phyloP scores from a whole-genome alignment of 2,888 invertebrate species.

The Cerceris rybyensis region DNA sequence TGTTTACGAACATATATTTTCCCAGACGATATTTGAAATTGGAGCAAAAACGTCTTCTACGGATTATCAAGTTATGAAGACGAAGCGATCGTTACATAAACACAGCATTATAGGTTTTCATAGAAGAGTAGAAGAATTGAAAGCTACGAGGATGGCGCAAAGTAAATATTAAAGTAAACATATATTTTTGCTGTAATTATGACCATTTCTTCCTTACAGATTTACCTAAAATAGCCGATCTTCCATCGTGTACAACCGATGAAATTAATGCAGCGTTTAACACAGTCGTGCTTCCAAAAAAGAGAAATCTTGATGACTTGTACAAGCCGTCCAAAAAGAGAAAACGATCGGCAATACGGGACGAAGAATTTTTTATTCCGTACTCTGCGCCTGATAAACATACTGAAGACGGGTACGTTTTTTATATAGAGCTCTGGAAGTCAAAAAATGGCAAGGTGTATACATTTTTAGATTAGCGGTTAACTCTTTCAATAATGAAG shows the following conservation, averaged over 20 bases:
- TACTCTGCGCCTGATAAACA: slow-evolving; percentile 93
- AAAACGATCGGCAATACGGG: slow-evolving; percentile 83
- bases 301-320: slow-evolving; percentile 84
- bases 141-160: slow-evolving; percentile 42
- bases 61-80: slow-evolving; percentile 93
- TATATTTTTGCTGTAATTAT: background rate
- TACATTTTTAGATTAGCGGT: slow-evolving; percentile 86
- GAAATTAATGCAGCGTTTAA: slow-evolving; percentile 85
- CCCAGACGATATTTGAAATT: slow-evolving; percentile 96
- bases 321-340: slow-evolving; percentile 83
- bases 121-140: slow-evolving; percentile 79
- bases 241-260: slow-evolving; percentile 82
- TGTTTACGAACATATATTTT: slow-evolving; percentile 51
- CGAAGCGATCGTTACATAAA: slow-evolving; percentile 90
- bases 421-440: slow-evolving; percentile 1
- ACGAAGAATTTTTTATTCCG: slow-evolving; percentile 93
- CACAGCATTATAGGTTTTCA: slow-evolving; percentile 83
- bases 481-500: slow-evolving; percentile 91
- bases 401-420: slow-evolving; percentile 89
- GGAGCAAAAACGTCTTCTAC: slow-evolving; percentile 90
- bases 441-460: background rate
- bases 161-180: slow-evolving; percentile 26
- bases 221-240: slow-evolving; percentile 46
- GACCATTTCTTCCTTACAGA: slow-evolving; percentile 34
- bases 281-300: slow-evolving; percentile 84